A percentile compares a stretch with the other conserved stretches of the same genome.
Conservation (phyloP, 2,888 invertebrate species). For the Atherix ibis region DNA sequence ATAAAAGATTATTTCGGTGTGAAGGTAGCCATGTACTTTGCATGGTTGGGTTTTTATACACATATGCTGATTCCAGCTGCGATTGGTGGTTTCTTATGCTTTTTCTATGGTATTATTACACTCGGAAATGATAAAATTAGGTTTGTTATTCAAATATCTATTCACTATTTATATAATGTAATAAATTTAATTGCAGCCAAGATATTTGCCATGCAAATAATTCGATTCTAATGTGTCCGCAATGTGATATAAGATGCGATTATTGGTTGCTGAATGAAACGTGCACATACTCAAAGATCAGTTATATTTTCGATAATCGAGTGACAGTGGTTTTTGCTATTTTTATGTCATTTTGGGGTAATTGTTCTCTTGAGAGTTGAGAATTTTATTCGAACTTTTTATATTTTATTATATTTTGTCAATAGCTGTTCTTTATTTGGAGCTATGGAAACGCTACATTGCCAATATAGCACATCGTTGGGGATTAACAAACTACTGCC, state of each 20-base stretch:
- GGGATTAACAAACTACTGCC: slow-evolving; percentile 62
- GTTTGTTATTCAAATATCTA: slow-evolving; percentile 13
- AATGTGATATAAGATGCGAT: slow-evolving; percentile 58
- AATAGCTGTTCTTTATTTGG: slow-evolving; percentile 56
- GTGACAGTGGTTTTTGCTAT: slow-evolving; percentile 62
- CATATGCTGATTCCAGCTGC: slow-evolving; percentile 64
- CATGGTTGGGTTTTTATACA: slow-evolving; percentile 76
- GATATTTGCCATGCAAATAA: slow-evolving; percentile 41
- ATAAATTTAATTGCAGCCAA: slow-evolving; percentile 25
- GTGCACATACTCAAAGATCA: slow-evolving; percentile 53
- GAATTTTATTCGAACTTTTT: not conserved
- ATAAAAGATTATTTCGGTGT: slow-evolving; percentile 65
- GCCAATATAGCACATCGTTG: slow-evolving; percentile 65
- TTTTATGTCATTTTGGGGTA: slow-evolving; percentile 69
- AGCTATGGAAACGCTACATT: slow-evolving; percentile 70
- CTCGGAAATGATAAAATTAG: slow-evolving; percentile 33
- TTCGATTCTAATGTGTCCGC: slow-evolving; percentile 62
- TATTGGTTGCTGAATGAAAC: slow-evolving; percentile 57
- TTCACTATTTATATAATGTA: slow-evolving; percentile 1
- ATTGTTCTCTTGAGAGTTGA: too few species aligned
- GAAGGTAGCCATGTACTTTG: slow-evolving; percentile 64
- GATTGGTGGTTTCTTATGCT: slow-evolving; percentile 48
- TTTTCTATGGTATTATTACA: slow-evolving; percentile 41
- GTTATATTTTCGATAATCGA: slow-evolving; percentile 71
- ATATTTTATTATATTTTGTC: too few species aligned